phyloP scores from a whole-genome alignment of 1,140 invertebrate genomes.

The Danaus melanippus region DNA sequence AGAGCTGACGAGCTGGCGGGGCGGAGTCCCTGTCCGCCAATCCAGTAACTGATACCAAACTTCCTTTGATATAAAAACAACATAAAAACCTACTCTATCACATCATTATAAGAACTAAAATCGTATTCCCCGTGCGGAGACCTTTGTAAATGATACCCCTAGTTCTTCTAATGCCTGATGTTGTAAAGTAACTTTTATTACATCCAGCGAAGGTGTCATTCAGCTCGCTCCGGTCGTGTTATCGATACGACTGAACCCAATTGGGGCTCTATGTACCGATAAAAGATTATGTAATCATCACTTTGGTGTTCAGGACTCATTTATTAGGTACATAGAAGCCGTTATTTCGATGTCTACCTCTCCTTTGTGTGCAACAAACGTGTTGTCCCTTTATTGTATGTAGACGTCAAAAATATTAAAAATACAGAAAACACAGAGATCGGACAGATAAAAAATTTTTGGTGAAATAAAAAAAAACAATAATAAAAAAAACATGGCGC shows the following conservation, averaged over 20 bases:
- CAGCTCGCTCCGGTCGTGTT: constrained; percentile 21
- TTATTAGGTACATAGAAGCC: too few relatives aligned
- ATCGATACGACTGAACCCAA: constrained; percentile 51
- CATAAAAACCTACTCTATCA: constrained; percentile 24
- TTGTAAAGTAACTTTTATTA: too few relatives aligned
- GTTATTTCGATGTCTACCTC: too few relatives aligned
- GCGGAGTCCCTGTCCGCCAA: constrained; percentile 57
- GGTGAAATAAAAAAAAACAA: too few relatives aligned
- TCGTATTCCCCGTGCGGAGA: constrained; percentile 13
- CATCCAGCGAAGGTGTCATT: too few relatives aligned
- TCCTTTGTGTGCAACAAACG: too few relatives aligned
- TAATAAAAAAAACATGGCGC: constrained; percentile 33
- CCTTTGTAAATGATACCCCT: constrained; percentile 62
- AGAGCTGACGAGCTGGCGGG: constrained; percentile 31
- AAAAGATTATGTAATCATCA: too few relatives aligned
- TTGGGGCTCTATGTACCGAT: constrained; percentile 27
- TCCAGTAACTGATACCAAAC: constrained; percentile 66
- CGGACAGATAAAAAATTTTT: too few relatives aligned
- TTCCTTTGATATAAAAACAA: constrained; percentile 40
- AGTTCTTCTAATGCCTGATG: constrained; percentile 33
- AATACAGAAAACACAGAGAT: too few relatives aligned
- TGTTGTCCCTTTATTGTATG: too few relatives aligned
- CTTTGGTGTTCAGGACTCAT: too few relatives aligned
- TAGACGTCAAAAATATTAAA: too few relatives aligned
- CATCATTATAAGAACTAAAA: constrained; percentile 20